Conservation (phyloP, 1,140 invertebrate genomes). For the Bombus superbus region DNA sequence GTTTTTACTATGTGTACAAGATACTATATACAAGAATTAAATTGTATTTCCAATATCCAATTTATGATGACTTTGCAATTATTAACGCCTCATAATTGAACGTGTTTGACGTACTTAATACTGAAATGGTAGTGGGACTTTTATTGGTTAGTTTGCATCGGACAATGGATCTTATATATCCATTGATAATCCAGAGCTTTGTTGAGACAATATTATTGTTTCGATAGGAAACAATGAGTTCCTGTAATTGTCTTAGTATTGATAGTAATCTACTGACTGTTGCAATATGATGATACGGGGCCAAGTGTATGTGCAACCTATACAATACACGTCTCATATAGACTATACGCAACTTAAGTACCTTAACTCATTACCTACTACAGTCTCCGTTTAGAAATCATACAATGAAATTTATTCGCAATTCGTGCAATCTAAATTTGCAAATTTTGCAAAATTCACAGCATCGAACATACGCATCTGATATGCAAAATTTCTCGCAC, state of each 20-base stretch:
- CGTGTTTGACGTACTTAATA: no score
- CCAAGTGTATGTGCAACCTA: neutral
- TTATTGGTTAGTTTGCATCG: neutral
- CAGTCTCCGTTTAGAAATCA: neutral
- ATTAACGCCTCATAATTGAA: no score
- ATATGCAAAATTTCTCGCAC: no score
- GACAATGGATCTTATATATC: neutral
- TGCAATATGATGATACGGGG: neutral
- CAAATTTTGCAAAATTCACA: neutral
- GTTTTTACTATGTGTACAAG: no score
- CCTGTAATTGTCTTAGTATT: neutral
- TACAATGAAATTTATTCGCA: neutral
- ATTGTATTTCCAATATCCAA: no score
- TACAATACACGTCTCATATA: neutral
- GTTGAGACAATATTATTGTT: slow-evolving; percentile 7
- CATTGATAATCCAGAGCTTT: neutral
- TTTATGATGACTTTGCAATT: no score
- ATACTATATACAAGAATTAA: no score
- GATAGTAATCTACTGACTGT: neutral
- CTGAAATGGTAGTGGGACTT: neutral
- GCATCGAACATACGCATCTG: no score
- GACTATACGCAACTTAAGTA: neutral
- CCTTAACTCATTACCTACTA: neutral
- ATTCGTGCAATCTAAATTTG: no score
- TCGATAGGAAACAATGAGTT: neutral